phyloP scores from a whole-genome alignment of 53 echinoderm and acorn worm genomes.

The Holothuria scabra region DNA sequence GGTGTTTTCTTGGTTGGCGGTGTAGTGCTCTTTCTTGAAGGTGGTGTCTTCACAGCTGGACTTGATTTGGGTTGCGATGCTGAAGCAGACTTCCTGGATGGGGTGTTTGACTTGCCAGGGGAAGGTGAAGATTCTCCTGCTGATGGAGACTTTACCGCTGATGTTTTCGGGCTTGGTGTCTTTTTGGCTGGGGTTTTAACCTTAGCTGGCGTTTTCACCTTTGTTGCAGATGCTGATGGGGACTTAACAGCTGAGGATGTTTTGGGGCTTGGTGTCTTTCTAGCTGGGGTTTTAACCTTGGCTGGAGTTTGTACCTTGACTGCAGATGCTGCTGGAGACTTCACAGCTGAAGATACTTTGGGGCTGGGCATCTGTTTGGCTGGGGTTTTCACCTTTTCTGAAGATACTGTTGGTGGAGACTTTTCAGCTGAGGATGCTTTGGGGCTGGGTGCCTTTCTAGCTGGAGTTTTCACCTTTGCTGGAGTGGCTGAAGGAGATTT shows the following conservation, averaged over 20 bases:
- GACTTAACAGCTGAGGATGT: not conserved
- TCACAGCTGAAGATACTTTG: not conserved
- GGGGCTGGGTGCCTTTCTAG: not conserved
- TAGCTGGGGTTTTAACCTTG: slow-evolving; percentile 29
- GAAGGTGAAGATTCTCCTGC: not conserved
- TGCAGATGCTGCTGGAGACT: not conserved
- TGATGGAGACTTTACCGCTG: not conserved
- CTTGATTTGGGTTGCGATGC: not conserved
- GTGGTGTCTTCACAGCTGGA: slow-evolving; percentile 55
- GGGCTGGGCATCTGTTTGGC: not conserved
- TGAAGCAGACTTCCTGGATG: slow-evolving; percentile 41
- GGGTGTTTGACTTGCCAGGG: not conserved
- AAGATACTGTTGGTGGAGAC: not conserved
- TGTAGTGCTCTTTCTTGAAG: not conserved
- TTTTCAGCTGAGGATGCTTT: not conserved
- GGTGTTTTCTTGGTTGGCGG: slow-evolving; percentile 46
- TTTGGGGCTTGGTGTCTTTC: not conserved
- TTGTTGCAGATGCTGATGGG: not conserved
- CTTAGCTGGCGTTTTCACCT: slow-evolving; percentile 24
- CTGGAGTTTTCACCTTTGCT: slow-evolving; percentile 41
- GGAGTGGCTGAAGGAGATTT: not conserved
- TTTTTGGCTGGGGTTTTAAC: slow-evolving; percentile 9
- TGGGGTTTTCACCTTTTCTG: slow-evolving; percentile 43
- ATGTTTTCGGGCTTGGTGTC: not conserved
- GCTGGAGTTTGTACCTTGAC: not conserved